Evolutionary conservation across 2,113 vertebrate genomes (phyloP), one percentile per base, ranked within the genome.

Genomic region (Ibidorhyncha struthersii): DNA sequence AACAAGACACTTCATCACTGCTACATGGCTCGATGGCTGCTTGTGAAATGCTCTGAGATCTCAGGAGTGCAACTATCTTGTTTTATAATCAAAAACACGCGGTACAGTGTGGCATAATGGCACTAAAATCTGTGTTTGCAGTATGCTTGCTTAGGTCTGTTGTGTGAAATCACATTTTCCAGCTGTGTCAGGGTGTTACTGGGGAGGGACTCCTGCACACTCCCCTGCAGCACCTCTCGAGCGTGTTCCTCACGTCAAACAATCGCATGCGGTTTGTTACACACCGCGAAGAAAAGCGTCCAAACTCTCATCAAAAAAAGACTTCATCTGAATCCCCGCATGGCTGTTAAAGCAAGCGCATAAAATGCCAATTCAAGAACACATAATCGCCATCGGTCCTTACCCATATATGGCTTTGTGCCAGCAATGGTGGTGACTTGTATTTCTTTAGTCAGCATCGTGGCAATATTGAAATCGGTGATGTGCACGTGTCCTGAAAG

Each of bases 391-490:
- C 10, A 0, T 8, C 15, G 49, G 43, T 38, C 41, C 97, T 94
- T 97, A 99, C 99, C 99, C 99, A 99, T 99, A 67, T 99, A 99
- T 2, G 99, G 99, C 95, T 99, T 99, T 30, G 99, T 99, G 94
- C 99, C 99, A 18, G 99, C 99, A 4, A 99, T 98, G 8, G 99
- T 99, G 40, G 99, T 99, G 74, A 99, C 98, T 40, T 98, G 98
- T 11, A 97, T 97, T 89, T 99, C 99, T 6, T 98, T 98, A 21
- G 99, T 99, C 66, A 99, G 98, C 67, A 98, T 96, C 0, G 99
- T 98, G 32, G 99, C 99, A 1, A 99, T 99, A 89, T 99, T 99
- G 98, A 99, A 99, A 94, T 99, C 99, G 0, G 99, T 99, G 89
- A 99, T 98, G 93, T 99, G 99, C 92, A 98, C 99, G 0, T 99